These are phyloP conservation scores for Halcyon badia DNA, from an alignment of 2,797 vertebrate species.

Conservation along the genomic window DNA sequence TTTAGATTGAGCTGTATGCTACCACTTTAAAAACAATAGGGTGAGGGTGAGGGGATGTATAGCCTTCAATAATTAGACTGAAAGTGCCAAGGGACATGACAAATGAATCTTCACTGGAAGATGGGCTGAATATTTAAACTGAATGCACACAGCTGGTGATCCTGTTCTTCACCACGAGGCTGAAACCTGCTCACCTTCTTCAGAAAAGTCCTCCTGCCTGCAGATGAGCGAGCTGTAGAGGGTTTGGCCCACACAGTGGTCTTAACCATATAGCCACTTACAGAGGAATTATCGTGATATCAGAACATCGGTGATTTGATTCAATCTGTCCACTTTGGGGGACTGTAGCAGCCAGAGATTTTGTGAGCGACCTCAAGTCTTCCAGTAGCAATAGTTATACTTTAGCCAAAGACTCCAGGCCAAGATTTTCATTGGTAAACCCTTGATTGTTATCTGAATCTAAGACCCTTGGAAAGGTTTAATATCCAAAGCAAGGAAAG, in stretches of 20 bases:
- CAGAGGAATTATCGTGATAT: not conserved
- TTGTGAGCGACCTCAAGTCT: not conserved
- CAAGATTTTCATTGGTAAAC: not conserved
- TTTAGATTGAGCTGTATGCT: not conserved
- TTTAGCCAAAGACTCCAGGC: not conserved
- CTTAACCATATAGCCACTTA: fast-evolving
- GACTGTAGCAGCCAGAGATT: not conserved
- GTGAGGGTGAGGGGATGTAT: not conserved
- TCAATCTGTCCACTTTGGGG: not conserved
- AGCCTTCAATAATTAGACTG: slow-evolving; percentile 20
- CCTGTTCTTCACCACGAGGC: not conserved
- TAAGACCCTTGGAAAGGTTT: not conserved
- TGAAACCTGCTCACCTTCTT: not conserved
- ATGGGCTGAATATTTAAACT: slow-evolving; percentile 34
- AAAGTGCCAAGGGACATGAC: slow-evolving; percentile 14
- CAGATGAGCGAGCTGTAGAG: not conserved
- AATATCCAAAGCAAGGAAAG: not conserved
- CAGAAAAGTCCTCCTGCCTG: not conserved
- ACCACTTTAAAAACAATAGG: not conserved
- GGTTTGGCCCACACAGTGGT: not conserved
- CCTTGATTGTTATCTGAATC: not conserved
- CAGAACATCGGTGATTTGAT: not conserved
- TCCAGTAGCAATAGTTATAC: not conserved
- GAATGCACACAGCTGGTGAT: slow-evolving; percentile 8
- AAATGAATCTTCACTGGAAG: slow-evolving; percentile 39